Base-by-base conservation (phyloP, 2,888 invertebrate species). In the Drosophila siamana region DNA sequence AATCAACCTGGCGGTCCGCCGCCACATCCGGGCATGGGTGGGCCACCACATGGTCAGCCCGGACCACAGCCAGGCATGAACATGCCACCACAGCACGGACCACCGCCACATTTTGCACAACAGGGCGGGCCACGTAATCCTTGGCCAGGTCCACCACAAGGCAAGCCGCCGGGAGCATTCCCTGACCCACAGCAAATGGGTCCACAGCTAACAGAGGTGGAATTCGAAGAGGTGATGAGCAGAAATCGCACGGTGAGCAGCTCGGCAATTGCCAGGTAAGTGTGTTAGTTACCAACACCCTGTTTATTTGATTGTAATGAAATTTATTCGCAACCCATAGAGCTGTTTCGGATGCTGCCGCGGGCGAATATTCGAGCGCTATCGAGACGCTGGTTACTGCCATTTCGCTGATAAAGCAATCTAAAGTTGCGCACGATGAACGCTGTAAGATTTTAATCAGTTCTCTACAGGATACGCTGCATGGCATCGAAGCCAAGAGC, bases 331-430 rank as follows among this genome's bases (percentile, higher is more conserved):
- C 4, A 9, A n/a, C 9, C 0, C 28, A 26, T 24, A 94, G 99
- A 67, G 99, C 99, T 9, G 99, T 99, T 38, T 97, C 98, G 51
- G 99, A 99, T 93, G 99, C 99, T 2, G 98, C 98, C 43, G 97
- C 98, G 62, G 98, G 99, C 8, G 99, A 99, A 93, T 98, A 97
- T 93, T 98, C 98, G 1, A 98, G 98, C 92, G 99, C 99, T 51
- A 98, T 99, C 73, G 99, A 99, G 93, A 99, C 99, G 2, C 94
- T 99, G 74, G 98, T 99, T 65, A 99, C 99, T 0, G 99, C 99
- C 6, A 99, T 99, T 88, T 98, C 99, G 7, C 94, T 99, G 62
- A 99, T 99, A 82, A 99, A 99, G 92, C 99, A 99, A 93, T 99
- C 99, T 60, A 97, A 98, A 93, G 95, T 94, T 52, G 89, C 91